phyloP scores from a whole-genome alignment of 2,113 vertebrate genomes.

The Sturnus vulgaris region DNA sequence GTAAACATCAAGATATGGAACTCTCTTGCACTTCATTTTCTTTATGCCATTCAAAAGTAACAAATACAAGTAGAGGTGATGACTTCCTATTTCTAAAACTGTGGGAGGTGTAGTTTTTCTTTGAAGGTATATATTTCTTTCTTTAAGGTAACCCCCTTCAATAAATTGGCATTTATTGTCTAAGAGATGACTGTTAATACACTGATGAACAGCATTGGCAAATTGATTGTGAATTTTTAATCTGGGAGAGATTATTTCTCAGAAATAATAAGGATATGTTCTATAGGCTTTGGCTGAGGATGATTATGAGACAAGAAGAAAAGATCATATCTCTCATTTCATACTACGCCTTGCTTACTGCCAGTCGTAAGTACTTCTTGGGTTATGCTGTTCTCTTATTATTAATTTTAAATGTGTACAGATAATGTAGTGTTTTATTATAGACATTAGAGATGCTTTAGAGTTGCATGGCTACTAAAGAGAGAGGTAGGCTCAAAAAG shows the following conservation, averaged over 20 bases:
- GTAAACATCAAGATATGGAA: not conserved
- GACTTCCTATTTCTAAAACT: not conserved
- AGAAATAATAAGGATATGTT: not conserved
- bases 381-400: not conserved
- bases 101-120: not conserved
- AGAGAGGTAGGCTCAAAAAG: not conserved
- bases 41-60: not conserved
- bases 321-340: slow-evolving; percentile 97
- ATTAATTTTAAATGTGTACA: not conserved
- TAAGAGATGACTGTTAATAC: not conserved
- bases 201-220: not conserved
- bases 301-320: slow-evolving; percentile 86
- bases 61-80: not conserved
- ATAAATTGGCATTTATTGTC: not conserved
- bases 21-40: not conserved
- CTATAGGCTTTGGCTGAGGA: slow-evolving; percentile 72
- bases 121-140: not conserved
- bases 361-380: slow-evolving; percentile 86
- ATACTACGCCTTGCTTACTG: slow-evolving; percentile 96
- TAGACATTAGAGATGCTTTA: not conserved
- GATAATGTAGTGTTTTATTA: not conserved
- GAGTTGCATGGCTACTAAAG: not conserved
- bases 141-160: not conserved
- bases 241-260: not conserved
- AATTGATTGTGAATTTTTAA: not conserved